These are phyloP conservation scores for Mythimna impura DNA, from an alignment of 2,888 invertebrate genomes.

Conservation along the genomic window DNA sequence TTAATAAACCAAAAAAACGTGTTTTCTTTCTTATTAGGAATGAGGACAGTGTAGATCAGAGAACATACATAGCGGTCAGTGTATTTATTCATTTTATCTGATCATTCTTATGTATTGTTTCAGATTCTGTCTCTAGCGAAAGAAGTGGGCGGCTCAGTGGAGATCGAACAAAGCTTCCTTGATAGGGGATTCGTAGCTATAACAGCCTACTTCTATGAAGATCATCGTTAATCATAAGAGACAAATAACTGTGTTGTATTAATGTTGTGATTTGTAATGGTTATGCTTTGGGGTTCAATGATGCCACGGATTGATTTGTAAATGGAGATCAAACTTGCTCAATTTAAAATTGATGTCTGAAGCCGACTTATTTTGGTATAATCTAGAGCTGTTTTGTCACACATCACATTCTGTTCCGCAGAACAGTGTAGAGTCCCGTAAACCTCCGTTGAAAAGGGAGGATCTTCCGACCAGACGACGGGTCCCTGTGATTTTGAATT, in stretches of 20 bases:
- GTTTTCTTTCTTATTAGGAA: too few relatives aligned
- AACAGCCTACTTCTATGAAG: constrained; percentile 96
- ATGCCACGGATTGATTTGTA: constrained; percentile 15
- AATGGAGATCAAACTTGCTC: constrained; percentile 13
- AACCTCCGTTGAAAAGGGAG: too few relatives aligned
- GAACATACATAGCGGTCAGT: background rate
- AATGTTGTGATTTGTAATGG: constrained; percentile 14
- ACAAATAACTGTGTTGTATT: constrained; percentile 23
- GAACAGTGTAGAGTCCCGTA: too few relatives aligned
- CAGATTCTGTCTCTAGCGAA: constrained; percentile 95
- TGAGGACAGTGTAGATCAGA: too few relatives aligned
- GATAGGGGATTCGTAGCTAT: constrained; percentile 96
- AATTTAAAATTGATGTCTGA: too few relatives aligned
- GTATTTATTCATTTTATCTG: background rate
- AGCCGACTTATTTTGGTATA: too few relatives aligned
- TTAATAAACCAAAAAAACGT: too few relatives aligned
- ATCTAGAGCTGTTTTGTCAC: too few relatives aligned
- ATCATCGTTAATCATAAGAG: background rate
- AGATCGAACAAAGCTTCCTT: constrained; percentile 97
- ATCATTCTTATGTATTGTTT: constrained; percentile 71
- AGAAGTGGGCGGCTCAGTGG: constrained; percentile 92
- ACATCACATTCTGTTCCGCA: too few relatives aligned
- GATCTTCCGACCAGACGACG: too few relatives aligned
- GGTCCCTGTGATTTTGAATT: too few relatives aligned
- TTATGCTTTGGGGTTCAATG: constrained; percentile 8